Conservation (phyloP, 2,797 vertebrate species). For the Lacerta bilineata region DNA sequence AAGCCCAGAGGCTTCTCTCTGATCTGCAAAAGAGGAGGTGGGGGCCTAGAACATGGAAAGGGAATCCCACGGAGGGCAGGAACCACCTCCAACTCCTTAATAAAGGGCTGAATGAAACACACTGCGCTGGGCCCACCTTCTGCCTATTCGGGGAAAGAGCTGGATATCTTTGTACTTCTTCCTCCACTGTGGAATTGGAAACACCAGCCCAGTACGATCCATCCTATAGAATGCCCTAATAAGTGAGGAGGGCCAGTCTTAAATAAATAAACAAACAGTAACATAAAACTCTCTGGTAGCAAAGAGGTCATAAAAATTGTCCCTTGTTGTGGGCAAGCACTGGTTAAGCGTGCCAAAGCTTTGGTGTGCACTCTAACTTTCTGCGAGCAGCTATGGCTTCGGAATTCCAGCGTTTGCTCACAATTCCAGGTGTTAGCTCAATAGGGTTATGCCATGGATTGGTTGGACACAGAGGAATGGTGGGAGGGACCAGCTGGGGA, state of each 20-base stretch:
- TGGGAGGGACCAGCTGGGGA: no score
- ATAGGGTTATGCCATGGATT: no score
- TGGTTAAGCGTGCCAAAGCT: not conserved
- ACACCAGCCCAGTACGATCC: not conserved
- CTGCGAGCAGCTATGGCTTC: not conserved
- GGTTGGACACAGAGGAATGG: no score
- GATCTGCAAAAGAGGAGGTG: constrained; percentile 9
- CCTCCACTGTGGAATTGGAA: not conserved
- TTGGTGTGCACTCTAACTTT: no score
- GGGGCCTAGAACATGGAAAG: not conserved
- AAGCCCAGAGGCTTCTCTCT: constrained; percentile 2
- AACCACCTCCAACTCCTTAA: not conserved
- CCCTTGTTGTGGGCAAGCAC: not conserved
- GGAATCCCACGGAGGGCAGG: not conserved
- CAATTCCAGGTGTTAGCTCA: not conserved
- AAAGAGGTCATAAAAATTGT: not conserved
- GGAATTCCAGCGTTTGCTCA: not conserved
- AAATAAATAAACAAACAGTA: no score
- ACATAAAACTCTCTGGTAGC: no score
- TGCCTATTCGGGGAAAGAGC: not conserved
- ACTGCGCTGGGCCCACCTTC: not conserved
- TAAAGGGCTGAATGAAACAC: not conserved
- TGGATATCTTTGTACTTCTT: not conserved
- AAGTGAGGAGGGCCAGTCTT: not conserved
- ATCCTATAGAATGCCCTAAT: not conserved